Conservation (phyloP, 2,113 vertebrate genomes). For the Mandrillus leucophaeus region DNA sequence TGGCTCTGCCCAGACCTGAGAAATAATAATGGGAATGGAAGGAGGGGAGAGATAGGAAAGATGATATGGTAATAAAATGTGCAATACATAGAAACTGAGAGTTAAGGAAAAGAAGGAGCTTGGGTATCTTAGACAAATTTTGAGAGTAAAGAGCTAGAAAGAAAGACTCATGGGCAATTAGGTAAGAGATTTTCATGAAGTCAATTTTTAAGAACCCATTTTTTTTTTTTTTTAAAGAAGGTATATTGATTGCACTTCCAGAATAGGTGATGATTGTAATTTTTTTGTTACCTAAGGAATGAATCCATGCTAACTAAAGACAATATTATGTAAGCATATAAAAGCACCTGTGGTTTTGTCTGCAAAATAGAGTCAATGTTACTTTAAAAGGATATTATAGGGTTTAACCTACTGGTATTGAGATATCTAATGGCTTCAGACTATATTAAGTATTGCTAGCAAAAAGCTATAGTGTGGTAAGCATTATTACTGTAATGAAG, state of each 20-base stretch:
- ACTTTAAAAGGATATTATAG: conserved; percentile 20
- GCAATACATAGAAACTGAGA: neutral
- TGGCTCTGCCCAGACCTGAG: neutral
- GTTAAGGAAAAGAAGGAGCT: neutral
- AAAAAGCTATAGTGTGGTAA: neutral
- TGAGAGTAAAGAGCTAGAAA: neutral
- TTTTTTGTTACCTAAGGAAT: conserved; percentile 6
- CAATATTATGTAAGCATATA: neutral
- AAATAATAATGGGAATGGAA: too few species aligned
- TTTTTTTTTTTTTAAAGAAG: neutral
- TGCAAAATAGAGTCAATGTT: neutral
- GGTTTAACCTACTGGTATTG: neutral
- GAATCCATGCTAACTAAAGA: neutral
- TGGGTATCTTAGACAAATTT: neutral
- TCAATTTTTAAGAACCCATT: neutral
- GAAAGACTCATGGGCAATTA: neutral
- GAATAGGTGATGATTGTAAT: neutral
- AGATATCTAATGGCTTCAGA: neutral
- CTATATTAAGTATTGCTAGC: neutral
- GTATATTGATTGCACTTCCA: neutral
- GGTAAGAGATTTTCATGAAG: neutral
- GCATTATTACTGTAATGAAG: neutral
- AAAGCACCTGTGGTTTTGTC: neutral
- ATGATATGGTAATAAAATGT: neutral
- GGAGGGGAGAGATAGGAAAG: neutral